Evolutionary conservation across 23 tunicate species (phyloP).

Genomic region (Diplosoma virens): DNA sequence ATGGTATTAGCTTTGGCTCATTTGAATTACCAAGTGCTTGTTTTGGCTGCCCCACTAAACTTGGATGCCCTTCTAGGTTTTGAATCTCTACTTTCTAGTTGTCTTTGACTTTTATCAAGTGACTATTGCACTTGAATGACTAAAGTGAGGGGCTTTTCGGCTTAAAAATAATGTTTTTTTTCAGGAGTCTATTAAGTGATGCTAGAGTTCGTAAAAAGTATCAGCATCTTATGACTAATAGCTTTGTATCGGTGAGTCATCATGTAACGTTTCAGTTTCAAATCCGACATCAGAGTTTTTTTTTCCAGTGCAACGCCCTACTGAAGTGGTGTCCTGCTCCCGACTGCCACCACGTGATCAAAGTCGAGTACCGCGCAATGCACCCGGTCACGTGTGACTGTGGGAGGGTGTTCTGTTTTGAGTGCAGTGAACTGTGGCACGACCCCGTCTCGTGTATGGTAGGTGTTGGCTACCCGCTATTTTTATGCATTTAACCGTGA

Average conservation of each 20-base stretch:
- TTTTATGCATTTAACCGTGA: too few relatives aligned
- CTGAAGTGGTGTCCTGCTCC: conserved; percentile 93
- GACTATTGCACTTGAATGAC: too few relatives aligned
- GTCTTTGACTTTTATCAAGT: too few relatives aligned
- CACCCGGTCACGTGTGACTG: conserved; percentile 86
- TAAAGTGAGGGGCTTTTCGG: too few relatives aligned
- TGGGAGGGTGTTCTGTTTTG: conserved; percentile 83
- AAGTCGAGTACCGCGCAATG: conserved; percentile 56
- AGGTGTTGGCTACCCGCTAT: too few relatives aligned
- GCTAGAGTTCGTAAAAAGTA: conserved; percentile 54
- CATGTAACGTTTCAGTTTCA: background rate
- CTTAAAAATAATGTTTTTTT: too few relatives aligned
- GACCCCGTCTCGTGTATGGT: conserved; percentile 87
- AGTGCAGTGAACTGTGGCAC: conserved; percentile 95
- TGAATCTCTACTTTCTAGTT: too few relatives aligned
- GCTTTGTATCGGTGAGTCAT: conserved; percentile 65
- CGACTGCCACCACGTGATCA: conserved; percentile 85
- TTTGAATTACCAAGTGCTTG: too few relatives aligned
- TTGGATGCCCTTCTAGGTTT: too few relatives aligned
- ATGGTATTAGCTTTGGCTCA: too few relatives aligned
- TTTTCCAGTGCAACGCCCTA: conserved; percentile 60
- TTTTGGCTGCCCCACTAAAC: too few relatives aligned
- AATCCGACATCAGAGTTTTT: background rate
- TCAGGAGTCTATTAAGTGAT: conserved; percentile 49
- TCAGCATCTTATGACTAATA: conserved; percentile 79